Conservation (phyloP, 2,888 invertebrate species). For the Gymnocheta viridis region DNA sequence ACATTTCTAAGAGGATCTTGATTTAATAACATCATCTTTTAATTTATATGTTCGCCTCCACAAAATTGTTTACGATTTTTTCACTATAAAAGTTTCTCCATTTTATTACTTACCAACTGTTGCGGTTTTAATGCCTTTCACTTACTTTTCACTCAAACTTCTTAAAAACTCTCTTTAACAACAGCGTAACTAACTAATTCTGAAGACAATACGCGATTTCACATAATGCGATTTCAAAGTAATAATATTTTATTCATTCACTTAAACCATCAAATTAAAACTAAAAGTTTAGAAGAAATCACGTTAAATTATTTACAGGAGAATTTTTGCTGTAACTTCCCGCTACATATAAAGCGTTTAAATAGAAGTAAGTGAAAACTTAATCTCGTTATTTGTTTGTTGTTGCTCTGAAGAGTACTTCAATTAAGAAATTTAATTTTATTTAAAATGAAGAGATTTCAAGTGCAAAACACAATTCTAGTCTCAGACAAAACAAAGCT, state of each 20-base stretch:
- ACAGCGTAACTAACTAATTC: background rate
- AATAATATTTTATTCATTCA: slow-evolving; percentile 59
- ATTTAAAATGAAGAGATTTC: slow-evolving; percentile 63
- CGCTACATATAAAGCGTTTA: background rate
- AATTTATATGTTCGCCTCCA: no score
- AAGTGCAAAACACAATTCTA: slow-evolving; percentile 52
- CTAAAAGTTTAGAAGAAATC: slow-evolving; percentile 32
- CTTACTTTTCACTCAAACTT: slow-evolving; percentile 14
- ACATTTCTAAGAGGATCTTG: no score
- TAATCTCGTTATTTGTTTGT: background rate
- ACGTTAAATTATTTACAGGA: slow-evolving; percentile 38
- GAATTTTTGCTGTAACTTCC: background rate
- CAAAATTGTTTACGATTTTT: background rate
- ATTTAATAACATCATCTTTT: no score
- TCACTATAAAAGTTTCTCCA: background rate
- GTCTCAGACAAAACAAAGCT: background rate
- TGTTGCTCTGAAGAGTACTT: slow-evolving; percentile 50
- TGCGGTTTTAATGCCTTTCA: slow-evolving; percentile 20
- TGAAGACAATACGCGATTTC: slow-evolving; percentile 28
- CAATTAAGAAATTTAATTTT: slow-evolving; percentile 64
- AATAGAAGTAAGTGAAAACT: slow-evolving; percentile 29
- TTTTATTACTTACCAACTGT: background rate
- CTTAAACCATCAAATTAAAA: slow-evolving; percentile 47
- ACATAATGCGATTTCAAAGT: slow-evolving; percentile 47
- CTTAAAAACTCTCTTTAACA: slow-evolving; percentile 8